Percentiles rank a stretch among this genome's conserved stretches.
Conservation (phyloP, 1,140 invertebrate genomes). For the Zaprionus ghesquierei region DNA sequence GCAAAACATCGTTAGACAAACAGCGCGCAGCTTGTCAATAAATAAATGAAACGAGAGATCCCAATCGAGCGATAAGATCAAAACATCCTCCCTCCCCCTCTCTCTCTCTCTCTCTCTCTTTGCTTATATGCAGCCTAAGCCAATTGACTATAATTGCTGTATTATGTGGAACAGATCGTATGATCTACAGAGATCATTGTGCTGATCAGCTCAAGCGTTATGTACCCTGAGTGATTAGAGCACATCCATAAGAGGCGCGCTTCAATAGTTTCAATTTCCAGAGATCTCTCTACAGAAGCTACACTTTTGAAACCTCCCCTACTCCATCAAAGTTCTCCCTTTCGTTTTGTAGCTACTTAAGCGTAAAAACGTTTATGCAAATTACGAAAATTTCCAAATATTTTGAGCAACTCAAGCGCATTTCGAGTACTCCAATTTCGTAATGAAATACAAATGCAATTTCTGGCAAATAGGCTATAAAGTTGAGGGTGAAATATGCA, state of each 20-base stretch:
- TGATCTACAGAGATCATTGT: slow-evolving; percentile 3
- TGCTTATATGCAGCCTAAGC: background rate
- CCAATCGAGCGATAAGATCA: slow-evolving; percentile 56
- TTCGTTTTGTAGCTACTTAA: slow-evolving; percentile 48
- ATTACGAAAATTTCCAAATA: slow-evolving; percentile 44
- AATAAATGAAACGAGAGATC: slow-evolving; percentile 9
- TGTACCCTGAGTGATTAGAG: no score
- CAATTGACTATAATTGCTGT: slow-evolving; percentile 71
- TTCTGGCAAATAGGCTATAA: background rate
- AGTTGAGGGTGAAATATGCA: slow-evolving; percentile 38
- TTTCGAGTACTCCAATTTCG: slow-evolving; percentile 69
- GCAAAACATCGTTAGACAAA: background rate
- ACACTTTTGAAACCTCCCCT: background rate
- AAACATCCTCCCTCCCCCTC: background rate
- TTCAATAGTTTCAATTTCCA: no score
- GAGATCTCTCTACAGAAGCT: no score
- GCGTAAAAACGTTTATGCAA: slow-evolving; percentile 71
- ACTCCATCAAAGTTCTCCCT: background rate
- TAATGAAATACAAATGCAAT: slow-evolving; percentile 49
- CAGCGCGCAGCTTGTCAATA: background rate
- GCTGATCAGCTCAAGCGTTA: background rate
- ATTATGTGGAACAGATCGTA: slow-evolving; percentile 42
- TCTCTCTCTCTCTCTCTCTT: background rate
- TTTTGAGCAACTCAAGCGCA: slow-evolving; percentile 37
- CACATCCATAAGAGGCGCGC: no score